Conservation (phyloP, 2,113 vertebrate species). For the Ptilonorhynchus violaceus region DNA sequence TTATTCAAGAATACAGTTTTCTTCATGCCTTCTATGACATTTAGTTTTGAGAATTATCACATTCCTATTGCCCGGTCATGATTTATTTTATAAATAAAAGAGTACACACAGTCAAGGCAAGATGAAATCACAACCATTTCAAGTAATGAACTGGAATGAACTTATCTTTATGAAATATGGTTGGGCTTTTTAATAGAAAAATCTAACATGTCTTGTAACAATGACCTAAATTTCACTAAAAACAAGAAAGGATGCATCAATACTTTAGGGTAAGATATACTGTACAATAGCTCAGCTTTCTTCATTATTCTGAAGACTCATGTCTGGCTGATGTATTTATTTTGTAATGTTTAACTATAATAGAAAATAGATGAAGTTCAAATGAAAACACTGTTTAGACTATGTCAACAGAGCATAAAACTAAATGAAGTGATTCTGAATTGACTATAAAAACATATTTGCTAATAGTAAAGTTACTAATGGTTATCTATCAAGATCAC, state of each 20-base stretch:
- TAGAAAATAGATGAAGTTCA: slow-evolving; percentile 27
- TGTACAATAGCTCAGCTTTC: neutral
- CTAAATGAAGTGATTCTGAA: slow-evolving; percentile 22
- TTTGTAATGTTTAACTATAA: slow-evolving; percentile 47
- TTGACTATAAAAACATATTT: slow-evolving; percentile 40
- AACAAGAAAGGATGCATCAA: neutral
- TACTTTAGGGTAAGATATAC: neutral
- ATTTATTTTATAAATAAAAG: neutral
- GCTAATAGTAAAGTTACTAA: slow-evolving; percentile 34
- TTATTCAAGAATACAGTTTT: neutral
- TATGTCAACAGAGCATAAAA: slow-evolving; percentile 46
- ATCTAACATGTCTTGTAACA: neutral
- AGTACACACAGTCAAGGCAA: neutral
- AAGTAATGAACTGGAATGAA: neutral
- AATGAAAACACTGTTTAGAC: slow-evolving; percentile 33
- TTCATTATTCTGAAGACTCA: neutral
- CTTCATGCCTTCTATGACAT: neutral
- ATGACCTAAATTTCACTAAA: neutral
- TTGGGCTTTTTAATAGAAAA: neutral
- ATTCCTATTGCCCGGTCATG: neutral
- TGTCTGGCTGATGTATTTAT: neutral
- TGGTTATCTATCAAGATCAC: slow-evolving; percentile 10
- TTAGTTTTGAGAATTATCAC: neutral
- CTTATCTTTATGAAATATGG: neutral
- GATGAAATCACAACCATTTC: neutral